Evolutionary conservation across 53 echinoderm and acorn worm genomes (phyloP).

Genomic region (Crossaster papposus): DNA sequence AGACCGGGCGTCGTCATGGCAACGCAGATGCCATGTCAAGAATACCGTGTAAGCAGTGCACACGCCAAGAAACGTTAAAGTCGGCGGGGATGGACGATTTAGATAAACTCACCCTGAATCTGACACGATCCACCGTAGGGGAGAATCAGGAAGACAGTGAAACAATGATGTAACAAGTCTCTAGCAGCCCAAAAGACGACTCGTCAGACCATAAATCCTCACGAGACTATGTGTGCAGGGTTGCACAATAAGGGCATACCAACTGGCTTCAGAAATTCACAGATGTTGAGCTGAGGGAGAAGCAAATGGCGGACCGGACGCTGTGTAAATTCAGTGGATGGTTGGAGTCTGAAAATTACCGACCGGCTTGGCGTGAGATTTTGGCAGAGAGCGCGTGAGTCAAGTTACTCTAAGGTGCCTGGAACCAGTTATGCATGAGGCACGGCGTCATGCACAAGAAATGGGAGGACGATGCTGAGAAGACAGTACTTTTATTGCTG

Average conservation of each 20-base stretch:
- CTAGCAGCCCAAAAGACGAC: background rate
- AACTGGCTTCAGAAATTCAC: slow-evolving; percentile 6
- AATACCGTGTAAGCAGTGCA: slow-evolving; percentile 33
- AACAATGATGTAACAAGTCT: background rate
- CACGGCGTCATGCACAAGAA: slow-evolving; percentile 29
- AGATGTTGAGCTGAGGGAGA: background rate
- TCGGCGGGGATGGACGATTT: background rate
- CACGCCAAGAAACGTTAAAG: background rate
- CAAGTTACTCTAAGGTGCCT: slow-evolving; percentile 46
- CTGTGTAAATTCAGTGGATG: background rate
- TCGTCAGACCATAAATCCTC: background rate
- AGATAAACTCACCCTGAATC: background rate
- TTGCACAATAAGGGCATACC: background rate
- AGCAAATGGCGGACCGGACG: background rate
- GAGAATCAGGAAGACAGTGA: background rate
- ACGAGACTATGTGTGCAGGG: background rate
- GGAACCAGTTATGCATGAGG: slow-evolving; percentile 44
- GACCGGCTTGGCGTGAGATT: slow-evolving; percentile 51
- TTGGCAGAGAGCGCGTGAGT: background rate
- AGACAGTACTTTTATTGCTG: slow-evolving; percentile 13
- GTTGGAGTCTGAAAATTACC: slow-evolving; percentile 6
- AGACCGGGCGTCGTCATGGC: slow-evolving; percentile 29
- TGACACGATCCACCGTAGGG: background rate
- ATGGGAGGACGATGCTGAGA: slow-evolving; percentile 42
- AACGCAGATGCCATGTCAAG: slow-evolving; percentile 53